Percentiles rank a stretch among this genome's conserved stretches.
Conservation (phyloP, 2,113 vertebrate genomes). For the Alouatta palliata region DNA sequence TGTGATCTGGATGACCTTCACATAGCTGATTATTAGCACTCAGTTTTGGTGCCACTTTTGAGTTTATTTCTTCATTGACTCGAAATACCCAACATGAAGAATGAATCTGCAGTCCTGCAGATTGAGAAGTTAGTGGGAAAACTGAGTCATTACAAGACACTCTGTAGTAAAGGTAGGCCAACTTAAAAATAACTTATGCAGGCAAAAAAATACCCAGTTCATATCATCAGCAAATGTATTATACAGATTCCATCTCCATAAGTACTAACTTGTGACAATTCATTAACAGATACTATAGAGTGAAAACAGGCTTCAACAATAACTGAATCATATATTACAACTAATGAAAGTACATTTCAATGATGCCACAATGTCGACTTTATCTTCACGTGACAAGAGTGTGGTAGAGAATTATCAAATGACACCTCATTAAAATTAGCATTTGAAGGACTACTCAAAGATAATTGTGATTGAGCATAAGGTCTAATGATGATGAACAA, state of each 20-base stretch:
- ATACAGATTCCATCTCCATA: not conserved
- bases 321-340: not conserved
- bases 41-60: not conserved
- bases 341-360: not conserved
- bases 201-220: not conserved
- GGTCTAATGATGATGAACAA: not conserved
- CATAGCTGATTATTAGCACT: not conserved
- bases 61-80: slow-evolving; percentile 8
- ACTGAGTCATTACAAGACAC: not conserved
- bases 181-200: not conserved
- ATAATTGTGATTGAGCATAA: not conserved
- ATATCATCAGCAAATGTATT: not conserved
- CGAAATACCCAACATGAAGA: not conserved
- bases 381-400: not conserved
- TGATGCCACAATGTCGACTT: not conserved
- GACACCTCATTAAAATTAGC: slow-evolving; percentile 24
- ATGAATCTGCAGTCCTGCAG: not conserved
- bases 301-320: not conserved
- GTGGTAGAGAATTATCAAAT: slow-evolving; percentile 16
- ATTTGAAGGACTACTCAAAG: slow-evolving; percentile 1
- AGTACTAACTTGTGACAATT: not conserved
- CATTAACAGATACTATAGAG: not conserved
- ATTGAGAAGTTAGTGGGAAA: not conserved
- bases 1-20: not conserved
- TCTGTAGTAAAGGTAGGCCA: not conserved